Conservation (phyloP, 2,797 vertebrate genomes). For the Anableps anableps region DNA sequence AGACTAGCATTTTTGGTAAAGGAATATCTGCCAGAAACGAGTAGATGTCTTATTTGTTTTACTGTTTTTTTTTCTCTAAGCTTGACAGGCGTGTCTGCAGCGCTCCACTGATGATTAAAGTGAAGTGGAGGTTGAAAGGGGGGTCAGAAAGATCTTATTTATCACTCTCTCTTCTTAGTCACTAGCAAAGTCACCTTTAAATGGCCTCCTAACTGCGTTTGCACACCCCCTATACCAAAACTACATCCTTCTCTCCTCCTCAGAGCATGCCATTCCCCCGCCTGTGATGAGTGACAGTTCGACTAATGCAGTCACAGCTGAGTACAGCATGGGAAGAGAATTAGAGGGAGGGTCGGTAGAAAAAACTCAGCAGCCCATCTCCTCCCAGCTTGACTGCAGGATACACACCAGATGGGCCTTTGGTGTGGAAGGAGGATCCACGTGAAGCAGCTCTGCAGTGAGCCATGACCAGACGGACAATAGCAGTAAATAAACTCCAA, state of each 20-base stretch:
- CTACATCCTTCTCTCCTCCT: conserved; percentile 8
- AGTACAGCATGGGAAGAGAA: conserved; percentile 45
- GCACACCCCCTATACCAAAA: conserved; percentile 25
- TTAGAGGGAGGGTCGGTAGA: conserved; percentile 53
- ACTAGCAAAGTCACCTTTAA: conserved; percentile 71
- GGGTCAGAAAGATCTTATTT: conserved; percentile 61
- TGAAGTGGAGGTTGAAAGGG: conserved; percentile 45
- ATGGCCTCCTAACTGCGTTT: conserved; percentile 46
- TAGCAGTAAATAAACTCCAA: conserved; percentile 9
- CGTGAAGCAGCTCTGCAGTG: conserved; percentile 32
- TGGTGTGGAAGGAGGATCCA: conserved; percentile 43
- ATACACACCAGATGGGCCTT: conserved; percentile 70
- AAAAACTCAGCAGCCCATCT: conserved; percentile 63
- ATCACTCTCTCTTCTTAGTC: conserved; percentile 60
- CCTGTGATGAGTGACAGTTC: conserved; percentile 66
- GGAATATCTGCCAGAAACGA: neutral
- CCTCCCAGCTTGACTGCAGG: conserved; percentile 69
- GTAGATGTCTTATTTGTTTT: neutral
- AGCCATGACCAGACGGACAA: conserved; percentile 31
- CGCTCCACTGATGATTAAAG: conserved; percentile 53
- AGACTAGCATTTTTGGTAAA: neutral
- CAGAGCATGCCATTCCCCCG: neutral
- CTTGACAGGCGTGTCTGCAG: conserved; percentile 45
- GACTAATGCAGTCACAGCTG: conserved; percentile 69
- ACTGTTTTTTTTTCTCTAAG: conserved; percentile 5